phyloP scores from a whole-genome alignment of 2,797 vertebrate species.

The Ctenochaetus hawaiiensis region DNA sequence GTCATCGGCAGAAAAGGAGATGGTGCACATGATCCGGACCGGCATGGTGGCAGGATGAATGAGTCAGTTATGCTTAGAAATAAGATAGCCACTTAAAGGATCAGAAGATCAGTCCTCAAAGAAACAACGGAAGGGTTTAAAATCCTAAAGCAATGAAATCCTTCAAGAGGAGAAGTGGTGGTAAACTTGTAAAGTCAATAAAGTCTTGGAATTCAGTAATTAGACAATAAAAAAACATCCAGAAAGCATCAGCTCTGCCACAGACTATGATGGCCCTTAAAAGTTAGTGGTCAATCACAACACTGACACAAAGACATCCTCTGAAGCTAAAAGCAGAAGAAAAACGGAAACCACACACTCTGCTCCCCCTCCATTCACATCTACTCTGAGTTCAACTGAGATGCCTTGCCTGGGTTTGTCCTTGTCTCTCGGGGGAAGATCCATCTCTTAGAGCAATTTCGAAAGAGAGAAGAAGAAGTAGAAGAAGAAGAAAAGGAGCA shows the following conservation, averaged over 20 bases:
- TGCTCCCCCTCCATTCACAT: slow-evolving; percentile 24
- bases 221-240: background rate
- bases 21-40: slow-evolving; percentile 94
- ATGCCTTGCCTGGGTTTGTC: slow-evolving; percentile 55
- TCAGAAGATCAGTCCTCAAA: background rate
- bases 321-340: slow-evolving; percentile 20
- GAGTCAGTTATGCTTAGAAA: background rate
- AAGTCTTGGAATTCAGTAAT: background rate
- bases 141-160: slow-evolving; percentile 3
- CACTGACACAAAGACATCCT: slow-evolving; percentile 17
- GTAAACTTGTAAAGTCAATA: background rate
- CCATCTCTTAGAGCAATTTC: slow-evolving; percentile 57
- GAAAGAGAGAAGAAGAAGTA: slow-evolving; percentile 47
- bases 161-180: background rate
- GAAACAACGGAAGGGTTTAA: slow-evolving; percentile 8
- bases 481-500: slow-evolving; percentile 40
- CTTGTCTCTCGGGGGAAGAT: slow-evolving; percentile 66
- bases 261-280: background rate
- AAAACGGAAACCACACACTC: slow-evolving; percentile 21
- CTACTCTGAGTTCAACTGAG: slow-evolving; percentile 35
- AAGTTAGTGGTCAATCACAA: slow-evolving; percentile 9
- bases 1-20: slow-evolving; percentile 92
- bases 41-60: slow-evolving; percentile 84
- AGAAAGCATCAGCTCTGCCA: background rate
- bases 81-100: background rate